phyloP scores from a whole-genome alignment of 2,113 vertebrate genomes.

The Nibea albiflora region DNA sequence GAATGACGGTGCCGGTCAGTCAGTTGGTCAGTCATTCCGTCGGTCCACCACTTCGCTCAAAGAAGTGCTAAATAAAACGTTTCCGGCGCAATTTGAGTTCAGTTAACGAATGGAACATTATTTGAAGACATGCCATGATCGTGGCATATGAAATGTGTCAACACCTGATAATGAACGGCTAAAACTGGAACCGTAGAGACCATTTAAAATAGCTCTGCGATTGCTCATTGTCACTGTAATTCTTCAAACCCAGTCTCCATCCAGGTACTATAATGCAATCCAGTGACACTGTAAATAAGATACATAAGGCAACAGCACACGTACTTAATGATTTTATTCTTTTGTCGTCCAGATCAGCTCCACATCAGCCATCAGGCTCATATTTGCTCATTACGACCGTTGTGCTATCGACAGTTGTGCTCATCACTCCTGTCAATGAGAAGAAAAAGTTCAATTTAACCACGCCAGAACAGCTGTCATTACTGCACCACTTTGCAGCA shows the following conservation, averaged over 20 bases:
- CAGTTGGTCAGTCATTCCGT: neutral
- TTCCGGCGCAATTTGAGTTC: neutral
- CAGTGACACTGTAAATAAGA: neutral
- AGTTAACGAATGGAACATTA: slow-evolving; percentile 8
- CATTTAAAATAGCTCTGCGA: neutral
- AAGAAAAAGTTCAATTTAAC: neutral
- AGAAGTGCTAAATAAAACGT: neutral
- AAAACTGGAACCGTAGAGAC: neutral
- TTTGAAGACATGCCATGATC: slow-evolving; percentile 4
- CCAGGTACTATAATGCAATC: neutral
- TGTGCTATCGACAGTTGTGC: neutral
- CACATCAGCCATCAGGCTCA: neutral
- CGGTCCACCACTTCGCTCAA: neutral
- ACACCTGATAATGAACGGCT: neutral
- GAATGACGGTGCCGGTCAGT: no score
- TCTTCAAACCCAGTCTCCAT: neutral
- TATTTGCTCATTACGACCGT: neutral
- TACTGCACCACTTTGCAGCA: neutral
- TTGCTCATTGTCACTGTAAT: neutral
- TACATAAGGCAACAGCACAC: neutral
- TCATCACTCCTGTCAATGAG: neutral
- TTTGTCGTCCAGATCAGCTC: neutral
- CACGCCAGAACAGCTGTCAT: no score
- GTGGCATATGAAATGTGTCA: slow-evolving; percentile 10
- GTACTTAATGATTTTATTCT: neutral